Percentiles rank a stretch among this genome's conserved stretches.
Evolutionary conservation across 2,797 vertebrate species (phyloP).

Genomic region (Falco berigora): DNA sequence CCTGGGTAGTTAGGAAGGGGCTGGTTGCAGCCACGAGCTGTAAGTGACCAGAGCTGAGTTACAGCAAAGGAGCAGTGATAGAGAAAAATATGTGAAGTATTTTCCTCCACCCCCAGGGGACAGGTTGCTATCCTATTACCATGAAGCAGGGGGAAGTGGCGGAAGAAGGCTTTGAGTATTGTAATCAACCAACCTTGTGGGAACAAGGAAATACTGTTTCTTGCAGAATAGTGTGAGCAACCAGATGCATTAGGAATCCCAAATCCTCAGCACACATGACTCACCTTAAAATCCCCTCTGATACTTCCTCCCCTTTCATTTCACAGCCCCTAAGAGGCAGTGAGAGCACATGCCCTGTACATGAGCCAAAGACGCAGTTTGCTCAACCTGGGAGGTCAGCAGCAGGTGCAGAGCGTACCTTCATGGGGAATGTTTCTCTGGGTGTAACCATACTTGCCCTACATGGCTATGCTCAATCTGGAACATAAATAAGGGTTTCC

Average conservation of each 20-base stretch:
- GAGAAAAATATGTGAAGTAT: slow-evolving; percentile 38
- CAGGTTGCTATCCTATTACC: not conserved
- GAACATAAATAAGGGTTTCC: not conserved
- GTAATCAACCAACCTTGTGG: not conserved
- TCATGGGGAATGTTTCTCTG: not conserved
- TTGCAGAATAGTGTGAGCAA: not conserved
- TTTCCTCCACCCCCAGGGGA: slow-evolving; percentile 12
- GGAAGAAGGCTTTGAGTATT: not conserved
- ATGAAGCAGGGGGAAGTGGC: not conserved
- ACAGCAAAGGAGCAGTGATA: not conserved
- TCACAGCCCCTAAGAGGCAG: not conserved
- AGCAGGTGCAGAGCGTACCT: not conserved
- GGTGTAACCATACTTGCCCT: not conserved
- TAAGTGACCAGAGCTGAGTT: not conserved
- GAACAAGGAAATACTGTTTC: slow-evolving; percentile 3
- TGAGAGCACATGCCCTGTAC: rapidly evolving
- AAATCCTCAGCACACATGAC: not conserved
- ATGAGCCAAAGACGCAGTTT: rapidly evolving
- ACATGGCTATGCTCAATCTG: not conserved
- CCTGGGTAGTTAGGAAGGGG: not conserved
- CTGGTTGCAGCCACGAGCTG: not conserved
- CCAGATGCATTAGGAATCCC: not conserved
- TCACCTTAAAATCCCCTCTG: not conserved
- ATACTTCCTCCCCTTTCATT: not conserved
- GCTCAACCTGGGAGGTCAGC: not conserved